phyloP scores from a whole-genome alignment of 2,797 vertebrate genomes.

The Gobio occitaniae region DNA sequence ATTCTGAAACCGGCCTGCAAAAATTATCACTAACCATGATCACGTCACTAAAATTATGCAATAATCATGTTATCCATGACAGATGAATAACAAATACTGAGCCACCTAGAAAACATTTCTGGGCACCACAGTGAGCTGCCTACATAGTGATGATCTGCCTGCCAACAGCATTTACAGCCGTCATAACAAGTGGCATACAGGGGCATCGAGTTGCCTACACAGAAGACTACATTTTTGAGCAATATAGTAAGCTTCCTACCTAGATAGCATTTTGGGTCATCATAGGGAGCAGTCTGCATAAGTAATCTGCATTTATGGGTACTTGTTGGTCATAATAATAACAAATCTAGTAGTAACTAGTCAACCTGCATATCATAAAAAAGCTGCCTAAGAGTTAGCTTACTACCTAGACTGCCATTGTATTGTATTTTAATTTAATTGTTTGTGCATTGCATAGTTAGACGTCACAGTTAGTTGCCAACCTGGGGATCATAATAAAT shows the following conservation, averaged over 20 bases:
- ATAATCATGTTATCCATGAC: conserved; percentile 1
- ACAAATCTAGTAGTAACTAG: not conserved
- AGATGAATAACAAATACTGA: conserved; percentile 1
- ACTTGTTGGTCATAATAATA: not conserved
- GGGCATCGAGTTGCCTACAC: not conserved
- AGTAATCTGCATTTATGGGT: not conserved
- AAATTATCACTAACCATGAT: not conserved
- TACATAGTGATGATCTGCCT: not conserved
- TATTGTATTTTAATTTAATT: too few species aligned
- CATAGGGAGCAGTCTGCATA: not conserved
- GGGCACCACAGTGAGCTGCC: not conserved
- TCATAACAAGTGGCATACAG: not conserved
- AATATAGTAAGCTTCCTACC: not conserved
- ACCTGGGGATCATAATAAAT: not conserved
- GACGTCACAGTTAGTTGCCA: not conserved
- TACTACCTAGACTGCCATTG: not conserved
- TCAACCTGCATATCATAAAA: not conserved
- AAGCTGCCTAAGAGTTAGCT: not conserved
- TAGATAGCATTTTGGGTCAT: not conserved
- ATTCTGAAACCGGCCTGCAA: too few species aligned
- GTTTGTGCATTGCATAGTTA: not conserved
- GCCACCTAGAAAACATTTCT: not conserved
- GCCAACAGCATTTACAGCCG: not conserved
- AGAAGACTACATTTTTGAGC: not conserved
- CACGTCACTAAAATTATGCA: not conserved